Base-by-base conservation (phyloP, 2,888 invertebrate species). In the Apodemia mormo region DNA sequence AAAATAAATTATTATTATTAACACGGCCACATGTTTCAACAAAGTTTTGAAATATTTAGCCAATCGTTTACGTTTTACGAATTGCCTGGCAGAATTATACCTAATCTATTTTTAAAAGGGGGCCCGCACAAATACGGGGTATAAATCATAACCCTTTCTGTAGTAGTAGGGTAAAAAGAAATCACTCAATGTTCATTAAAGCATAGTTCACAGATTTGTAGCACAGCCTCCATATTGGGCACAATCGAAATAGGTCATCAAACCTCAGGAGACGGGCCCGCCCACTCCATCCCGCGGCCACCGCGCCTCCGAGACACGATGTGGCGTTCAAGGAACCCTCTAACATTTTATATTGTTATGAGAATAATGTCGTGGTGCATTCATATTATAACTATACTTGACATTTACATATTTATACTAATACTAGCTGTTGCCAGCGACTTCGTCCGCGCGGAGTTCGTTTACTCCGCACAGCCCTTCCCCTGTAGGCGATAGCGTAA, bases 201-300 rank as follows among this genome's bases (percentile, higher is more conserved):
- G 30, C 58, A 61, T 30, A 61, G 58, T 61, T 61, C 58, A 61
- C 58, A 14, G 58, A 61, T 61, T 61, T 29, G 58, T 61, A 61
- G 12, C 30, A 30, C 58, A 61, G 58, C 58, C 30, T 61, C 58
- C 58, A 61, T 49, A 49, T 12, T 33, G 12, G 58, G 29, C 29
- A 30, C 30, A 12, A 61, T 72, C 69, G 70, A 75, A 72, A 74
- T 74, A 69, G 75, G 75, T 75, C 75, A 75, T 75, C 75, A 75
- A 73, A 75, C 74, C 65, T 67, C 71, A 66, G 70, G 69, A 52
- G 72, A 69, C 75, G 70, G 66, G 75, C 73, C 71, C 75, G 68
- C 74, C 75, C 75, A 75, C 75, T 72, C 73, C 30, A 61, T 70
- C 64, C 69, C 68, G 12, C 45, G 45, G 45, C 61, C 30, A 30